Evolutionary conservation across 2,113 vertebrate species (phyloP), one percentile per base, ranked within the genome.

Genomic region (Motacilla alba): DNA sequence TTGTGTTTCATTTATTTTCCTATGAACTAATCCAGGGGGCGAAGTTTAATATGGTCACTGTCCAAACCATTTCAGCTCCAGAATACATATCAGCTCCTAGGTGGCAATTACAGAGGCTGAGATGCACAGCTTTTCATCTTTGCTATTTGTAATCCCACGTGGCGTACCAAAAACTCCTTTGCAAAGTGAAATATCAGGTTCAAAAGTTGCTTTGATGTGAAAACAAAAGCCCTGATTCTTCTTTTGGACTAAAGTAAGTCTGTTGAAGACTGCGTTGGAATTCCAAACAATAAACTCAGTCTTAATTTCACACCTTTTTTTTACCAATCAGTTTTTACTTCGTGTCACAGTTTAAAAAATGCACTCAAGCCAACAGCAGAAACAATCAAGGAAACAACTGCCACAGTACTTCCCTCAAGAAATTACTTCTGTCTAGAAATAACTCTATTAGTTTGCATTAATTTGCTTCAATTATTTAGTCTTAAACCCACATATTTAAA

Each of bases 401-500:
- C 27, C 80, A 78, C 28, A 68, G 49, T 52, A 50, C 55, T 75
- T 94, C 77, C 83, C 55, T 67, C 27, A 63, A 83, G 64, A 88
- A 94, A 90, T 73, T 86, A 55, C 39, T 92, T 90, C 62, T 0
- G 0, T 58, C 62, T 83, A 49, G 49, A 88, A 94, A 93, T 49
- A 91, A 82, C 23, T 79, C 90, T 70, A 67, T 73, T 88, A 69
- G 41, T 93, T 95, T 87, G 59, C 50, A 92, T 83, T 92, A 46
- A 94, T 94, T 90, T 95, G 53, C 37, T 93, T 53, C 43, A 62
- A 85, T 87, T 95, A 93, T 92, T 93, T 96, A 81, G 73, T 81
- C 75, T 81, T 83, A 88, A 91, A 72, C 49, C 47, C 44, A 68
- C 58, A 31, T 59, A 60, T 94, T 80, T 90, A 87, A 94, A 73